Conservation (phyloP, 2,797 vertebrate species). For the Cirrhinus molitorella region DNA sequence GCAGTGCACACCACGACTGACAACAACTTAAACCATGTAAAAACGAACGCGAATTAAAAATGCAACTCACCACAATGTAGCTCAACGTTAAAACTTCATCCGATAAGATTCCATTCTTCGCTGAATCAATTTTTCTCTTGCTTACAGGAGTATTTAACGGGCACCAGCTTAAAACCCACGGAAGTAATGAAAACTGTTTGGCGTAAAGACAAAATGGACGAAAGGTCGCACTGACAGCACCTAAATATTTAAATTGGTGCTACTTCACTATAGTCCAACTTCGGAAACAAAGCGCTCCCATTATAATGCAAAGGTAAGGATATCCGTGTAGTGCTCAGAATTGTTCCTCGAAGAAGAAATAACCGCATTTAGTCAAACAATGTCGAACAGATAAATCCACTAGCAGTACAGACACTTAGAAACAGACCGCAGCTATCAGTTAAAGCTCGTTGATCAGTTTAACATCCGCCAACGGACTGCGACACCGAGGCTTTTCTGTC, state of each 20-base stretch:
- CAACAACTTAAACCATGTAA: background rate
- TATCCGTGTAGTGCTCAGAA: constrained; percentile 66
- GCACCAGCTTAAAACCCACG: constrained; percentile 16
- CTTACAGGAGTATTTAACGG: background rate
- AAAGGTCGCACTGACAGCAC: constrained; percentile 51
- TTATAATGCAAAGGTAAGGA: constrained; percentile 57
- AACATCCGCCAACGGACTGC: constrained; percentile 70
- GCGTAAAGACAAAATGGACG: constrained; percentile 48
- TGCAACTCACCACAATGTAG: constrained; percentile 76
- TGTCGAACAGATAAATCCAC: constrained; percentile 74
- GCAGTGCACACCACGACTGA: background rate
- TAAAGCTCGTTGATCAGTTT: constrained; percentile 43
- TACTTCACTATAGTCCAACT: constrained; percentile 73
- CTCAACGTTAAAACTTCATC: constrained; percentile 73
- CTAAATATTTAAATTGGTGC: constrained; percentile 61
- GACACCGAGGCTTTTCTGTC: constrained; percentile 56
- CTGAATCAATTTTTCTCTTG: constrained; percentile 52
- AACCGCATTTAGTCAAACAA: constrained; percentile 72
- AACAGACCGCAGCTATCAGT: constrained; percentile 55
- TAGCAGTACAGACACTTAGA: constrained; percentile 59
- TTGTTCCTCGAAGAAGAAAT: constrained; percentile 65
- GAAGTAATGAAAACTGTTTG: constrained; percentile 46
- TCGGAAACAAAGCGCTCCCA: constrained; percentile 64
- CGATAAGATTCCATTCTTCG: constrained; percentile 72
- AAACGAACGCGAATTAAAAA: background rate